These are phyloP conservation scores for Gryllus bimaculatus DNA, from an alignment of 1,140 invertebrate genomes.

Conservation along the genomic window DNA sequence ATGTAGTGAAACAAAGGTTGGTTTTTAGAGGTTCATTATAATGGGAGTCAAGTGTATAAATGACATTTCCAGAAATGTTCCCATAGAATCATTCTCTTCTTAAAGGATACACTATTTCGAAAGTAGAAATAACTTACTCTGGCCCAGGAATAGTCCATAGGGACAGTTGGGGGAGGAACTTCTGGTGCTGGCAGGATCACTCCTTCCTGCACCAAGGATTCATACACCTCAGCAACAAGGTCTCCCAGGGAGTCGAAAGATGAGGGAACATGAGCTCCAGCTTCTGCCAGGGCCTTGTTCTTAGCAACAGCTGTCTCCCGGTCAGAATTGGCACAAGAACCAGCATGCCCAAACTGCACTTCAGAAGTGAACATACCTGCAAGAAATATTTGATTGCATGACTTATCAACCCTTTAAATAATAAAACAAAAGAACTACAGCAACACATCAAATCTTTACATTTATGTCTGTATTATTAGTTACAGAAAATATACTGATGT, in stretches of 20 bases:
- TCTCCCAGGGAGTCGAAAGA: conserved; percentile 90
- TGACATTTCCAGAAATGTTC: no score
- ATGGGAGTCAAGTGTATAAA: no score
- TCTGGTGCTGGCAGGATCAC: conserved; percentile 81
- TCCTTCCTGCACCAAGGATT: conserved; percentile 69
- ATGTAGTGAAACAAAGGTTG: no score
- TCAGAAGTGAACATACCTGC: conserved; percentile 86
- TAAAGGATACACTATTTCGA: not conserved
- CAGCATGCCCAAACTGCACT: conserved; percentile 99
- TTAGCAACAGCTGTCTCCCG: conserved; percentile 91
- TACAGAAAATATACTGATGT: no score
- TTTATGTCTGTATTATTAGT: no score
- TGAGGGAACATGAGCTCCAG: conserved; percentile 81
- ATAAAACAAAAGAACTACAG: no score
- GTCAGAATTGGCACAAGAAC: conserved; percentile 92
- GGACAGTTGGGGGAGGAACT: conserved; percentile 93
- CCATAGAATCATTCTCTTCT: no score
- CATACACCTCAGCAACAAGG: conserved; percentile 66
- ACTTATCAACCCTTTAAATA: no score
- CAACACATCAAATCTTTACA: no score
- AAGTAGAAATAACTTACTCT: conserved; percentile 48
- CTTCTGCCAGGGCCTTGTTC: conserved; percentile 71
- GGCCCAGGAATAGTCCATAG: conserved; percentile 99
- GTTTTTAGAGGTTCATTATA: no score
- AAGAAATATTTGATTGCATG: not conserved